phyloP scores from a whole-genome alignment of 2,113 vertebrate genomes.

The Paedocypris sp. region DNA sequence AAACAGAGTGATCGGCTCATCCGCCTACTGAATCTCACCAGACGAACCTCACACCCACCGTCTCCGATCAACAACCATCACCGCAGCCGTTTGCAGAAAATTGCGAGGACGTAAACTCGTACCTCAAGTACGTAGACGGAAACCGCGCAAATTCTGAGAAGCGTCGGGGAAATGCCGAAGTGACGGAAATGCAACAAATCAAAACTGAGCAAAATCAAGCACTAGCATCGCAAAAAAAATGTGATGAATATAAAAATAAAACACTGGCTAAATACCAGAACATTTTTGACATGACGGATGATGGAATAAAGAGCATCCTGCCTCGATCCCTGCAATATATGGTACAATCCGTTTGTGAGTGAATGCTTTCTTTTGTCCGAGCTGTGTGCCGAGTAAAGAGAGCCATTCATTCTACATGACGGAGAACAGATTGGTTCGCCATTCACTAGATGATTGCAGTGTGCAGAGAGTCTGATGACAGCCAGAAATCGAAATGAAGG shows the following conservation, averaged over 20 bases:
- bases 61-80: neutral
- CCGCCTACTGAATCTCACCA: too few relatives aligned
- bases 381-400: neutral
- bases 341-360: neutral
- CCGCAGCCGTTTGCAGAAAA: neutral
- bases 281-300: too few relatives aligned
- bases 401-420: neutral
- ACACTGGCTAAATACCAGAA: too few relatives aligned
- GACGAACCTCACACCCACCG: neutral
- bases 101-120: neutral
- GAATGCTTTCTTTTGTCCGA: neutral
- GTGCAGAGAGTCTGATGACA: neutral
- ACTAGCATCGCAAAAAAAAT: too few relatives aligned
- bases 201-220: too few relatives aligned
- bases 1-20: too few relatives aligned
- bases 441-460: neutral
- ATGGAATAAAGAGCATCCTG: neutral
- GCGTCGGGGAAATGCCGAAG: too few relatives aligned
- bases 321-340: neutral
- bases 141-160: too few relatives aligned
- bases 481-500: neutral
- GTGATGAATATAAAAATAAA: too few relatives aligned
- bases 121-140: too few relatives aligned
- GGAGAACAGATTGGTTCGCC: neutral
- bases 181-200: too few relatives aligned